Conservation (phyloP, 2,113 vertebrate species). For the Barnardius zonarius region DNA sequence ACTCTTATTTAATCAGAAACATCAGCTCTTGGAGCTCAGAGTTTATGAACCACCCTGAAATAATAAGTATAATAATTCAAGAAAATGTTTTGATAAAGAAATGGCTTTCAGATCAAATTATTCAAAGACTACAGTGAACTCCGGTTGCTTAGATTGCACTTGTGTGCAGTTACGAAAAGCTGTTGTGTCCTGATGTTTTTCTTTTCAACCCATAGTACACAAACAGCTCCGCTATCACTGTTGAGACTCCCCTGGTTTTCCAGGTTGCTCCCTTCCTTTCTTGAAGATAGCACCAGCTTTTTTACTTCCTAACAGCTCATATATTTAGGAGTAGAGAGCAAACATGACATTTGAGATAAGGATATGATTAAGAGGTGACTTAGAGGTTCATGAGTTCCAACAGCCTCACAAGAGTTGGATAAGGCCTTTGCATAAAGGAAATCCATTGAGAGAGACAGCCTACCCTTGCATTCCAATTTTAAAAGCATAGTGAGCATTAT, state of each 20-base stretch:
- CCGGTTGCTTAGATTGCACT: neutral
- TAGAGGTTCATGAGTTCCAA: slow-evolving; percentile 49
- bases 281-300: slow-evolving; percentile 47
- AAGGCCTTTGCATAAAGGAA: slow-evolving; percentile 26
- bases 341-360: slow-evolving; percentile 58
- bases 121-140: neutral
- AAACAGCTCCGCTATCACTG: neutral
- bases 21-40: slow-evolving; percentile 17
- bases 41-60: slow-evolving; percentile 47
- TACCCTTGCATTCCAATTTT: slow-evolving; percentile 13
- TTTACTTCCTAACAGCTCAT: slow-evolving; percentile 66
- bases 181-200: neutral
- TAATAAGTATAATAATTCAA: slow-evolving; percentile 39
- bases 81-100: slow-evolving; percentile 56
- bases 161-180: slow-evolving; percentile 2
- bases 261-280: slow-evolving; percentile 43
- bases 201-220: neutral
- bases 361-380: slow-evolving; percentile 52
- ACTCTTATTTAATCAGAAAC: slow-evolving; percentile 29
- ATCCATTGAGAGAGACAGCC: neutral
- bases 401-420: slow-evolving; percentile 39
- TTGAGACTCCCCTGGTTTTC: neutral
- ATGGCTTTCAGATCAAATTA: slow-evolving; percentile 19
- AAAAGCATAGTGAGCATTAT: neutral
- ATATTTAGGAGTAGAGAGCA: slow-evolving; percentile 44